phyloP scores from a whole-genome alignment of 2,113 vertebrate species.

The Sphaerodactylus townsendi region DNA sequence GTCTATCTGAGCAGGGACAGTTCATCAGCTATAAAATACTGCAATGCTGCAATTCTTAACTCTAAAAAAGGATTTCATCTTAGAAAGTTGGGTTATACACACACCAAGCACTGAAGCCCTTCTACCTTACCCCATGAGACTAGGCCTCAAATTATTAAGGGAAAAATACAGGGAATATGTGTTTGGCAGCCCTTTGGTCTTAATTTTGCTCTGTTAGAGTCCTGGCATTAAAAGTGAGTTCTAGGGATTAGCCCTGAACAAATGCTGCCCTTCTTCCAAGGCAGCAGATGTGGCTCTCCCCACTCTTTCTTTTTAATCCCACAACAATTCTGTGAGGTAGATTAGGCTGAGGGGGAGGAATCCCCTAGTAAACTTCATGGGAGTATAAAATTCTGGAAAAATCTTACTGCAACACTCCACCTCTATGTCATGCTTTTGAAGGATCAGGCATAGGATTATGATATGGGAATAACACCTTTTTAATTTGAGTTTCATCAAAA shows the following conservation, averaged over 20 bases:
- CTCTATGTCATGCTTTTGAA: neutral
- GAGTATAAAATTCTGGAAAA: neutral
- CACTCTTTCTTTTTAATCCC: neutral
- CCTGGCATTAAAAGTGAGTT: neutral
- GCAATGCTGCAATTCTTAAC: neutral
- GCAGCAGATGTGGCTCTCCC: neutral
- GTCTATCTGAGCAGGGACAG: neutral
- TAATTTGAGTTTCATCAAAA: fast-evolving
- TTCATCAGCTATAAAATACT: neutral
- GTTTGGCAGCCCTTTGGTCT: neutral
- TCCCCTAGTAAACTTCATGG: neutral
- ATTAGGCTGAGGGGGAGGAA: neutral
- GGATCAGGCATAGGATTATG: neutral
- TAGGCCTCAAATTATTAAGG: neutral
- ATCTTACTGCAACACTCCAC: neutral
- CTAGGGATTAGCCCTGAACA: neutral
- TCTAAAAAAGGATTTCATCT: neutral
- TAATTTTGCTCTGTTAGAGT: neutral
- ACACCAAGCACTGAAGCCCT: neutral
- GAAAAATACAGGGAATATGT: neutral
- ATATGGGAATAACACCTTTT: neutral
- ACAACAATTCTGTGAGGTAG: neutral
- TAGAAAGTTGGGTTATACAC: neutral
- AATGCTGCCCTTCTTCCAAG: neutral
- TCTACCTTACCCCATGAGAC: neutral